Base-by-base conservation (phyloP, 2,888 invertebrate genomes). In the Parelbella ahira region DNA sequence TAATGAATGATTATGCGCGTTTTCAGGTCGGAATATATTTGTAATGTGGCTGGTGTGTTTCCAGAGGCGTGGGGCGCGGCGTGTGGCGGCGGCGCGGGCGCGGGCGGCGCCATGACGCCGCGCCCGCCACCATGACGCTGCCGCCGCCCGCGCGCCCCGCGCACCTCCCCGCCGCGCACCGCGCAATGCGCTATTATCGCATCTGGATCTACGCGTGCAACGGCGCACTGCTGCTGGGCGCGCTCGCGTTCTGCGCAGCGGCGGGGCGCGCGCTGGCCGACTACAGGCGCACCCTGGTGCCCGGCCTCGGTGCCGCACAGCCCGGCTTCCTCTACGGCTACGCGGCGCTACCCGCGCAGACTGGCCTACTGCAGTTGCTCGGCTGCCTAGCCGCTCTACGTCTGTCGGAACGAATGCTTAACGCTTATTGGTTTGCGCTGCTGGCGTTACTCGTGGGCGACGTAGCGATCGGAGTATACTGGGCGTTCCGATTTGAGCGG, bases 121-220 rank as follows among this genome's bases (percentile, higher is more conserved):
- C 89, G 80, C 88, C 81, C 79, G 82, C 82, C 80, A 78, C 82
- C 81, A 80, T 78, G 76, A 81, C 88, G 69, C 87, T 88, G 89
- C 89, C 89, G 81, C 88, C 77, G 88, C 88, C 83, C 88, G 86
- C 89, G 89, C 79, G 62, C 63, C 62, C 86, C 82, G 78, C 89
- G 78, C 80, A 68, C 65, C 86, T 86, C 75, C 80, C 82, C 66
- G 78, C 83, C 76, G 89, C 89, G 78, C 88, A 88, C 66, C 89
- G 89, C 88, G 90, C 90, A 75, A 90, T 90, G 82, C 88, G 93
- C 90, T 94, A 94, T 89, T 94, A 94, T 88, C 93, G 95, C 88
- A 92, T 95, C 81, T 95, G 95, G 95, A 95, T 96, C 78, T 95
- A 95, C 90, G 93, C 94, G 78, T 95, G 95, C 92, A 95, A 95